Conservation (phyloP, 2,888 invertebrate species). For the Eupithecia exiguata region DNA sequence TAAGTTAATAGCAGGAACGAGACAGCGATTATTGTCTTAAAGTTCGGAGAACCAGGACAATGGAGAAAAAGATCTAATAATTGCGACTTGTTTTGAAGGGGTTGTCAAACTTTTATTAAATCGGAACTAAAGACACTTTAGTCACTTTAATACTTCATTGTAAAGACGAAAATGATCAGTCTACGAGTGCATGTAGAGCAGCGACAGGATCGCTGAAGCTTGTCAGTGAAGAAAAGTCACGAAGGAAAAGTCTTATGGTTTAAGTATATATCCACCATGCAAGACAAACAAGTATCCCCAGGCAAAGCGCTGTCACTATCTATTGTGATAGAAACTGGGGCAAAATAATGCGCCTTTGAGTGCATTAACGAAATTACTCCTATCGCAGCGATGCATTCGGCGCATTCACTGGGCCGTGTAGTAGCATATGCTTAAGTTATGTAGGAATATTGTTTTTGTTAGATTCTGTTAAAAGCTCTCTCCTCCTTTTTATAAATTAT, state of each 20-base stretch:
- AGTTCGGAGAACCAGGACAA: conserved; percentile 68
- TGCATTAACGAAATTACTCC: conserved; percentile 56
- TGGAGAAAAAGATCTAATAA: conserved; percentile 68
- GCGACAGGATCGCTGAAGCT: no score
- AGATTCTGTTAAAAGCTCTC: not conserved
- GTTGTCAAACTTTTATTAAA: conserved; percentile 55
- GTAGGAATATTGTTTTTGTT: not conserved
- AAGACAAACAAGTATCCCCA: not conserved
- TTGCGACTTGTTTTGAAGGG: conserved; percentile 61
- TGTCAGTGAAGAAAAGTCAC: not conserved
- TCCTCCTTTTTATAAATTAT: not conserved
- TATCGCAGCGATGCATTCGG: conserved; percentile 54
- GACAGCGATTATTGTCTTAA: conserved; percentile 65
- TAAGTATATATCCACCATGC: not conserved
- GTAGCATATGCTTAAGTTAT: not conserved
- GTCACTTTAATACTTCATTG: no score
- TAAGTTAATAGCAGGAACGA: conserved; percentile 62
- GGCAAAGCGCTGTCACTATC: conserved; percentile 46
- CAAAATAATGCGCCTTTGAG: conserved; percentile 46
- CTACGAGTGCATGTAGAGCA: no score
- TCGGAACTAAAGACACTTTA: conserved; percentile 1
- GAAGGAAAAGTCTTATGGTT: not conserved
- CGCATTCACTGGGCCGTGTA: conserved; percentile 46
- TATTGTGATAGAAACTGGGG: conserved; percentile 54
- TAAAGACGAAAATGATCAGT: not conserved